Evolutionary conservation across 1,140 invertebrate species (phyloP), one percentile per base, ranked within the genome.

Genomic region (Ephestia elutella): DNA sequence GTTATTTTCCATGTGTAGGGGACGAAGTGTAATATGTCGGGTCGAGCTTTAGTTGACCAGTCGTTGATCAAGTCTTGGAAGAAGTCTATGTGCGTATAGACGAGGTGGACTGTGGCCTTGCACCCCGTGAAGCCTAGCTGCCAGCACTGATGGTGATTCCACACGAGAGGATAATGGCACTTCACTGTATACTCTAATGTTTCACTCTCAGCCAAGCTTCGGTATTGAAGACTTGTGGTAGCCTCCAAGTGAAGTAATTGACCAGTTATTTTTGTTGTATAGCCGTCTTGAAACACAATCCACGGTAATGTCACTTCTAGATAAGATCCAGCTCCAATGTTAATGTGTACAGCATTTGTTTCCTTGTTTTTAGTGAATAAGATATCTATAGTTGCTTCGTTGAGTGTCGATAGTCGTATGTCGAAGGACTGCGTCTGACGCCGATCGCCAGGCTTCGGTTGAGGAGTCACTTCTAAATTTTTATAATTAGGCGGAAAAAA

Each of bases 101-200:
- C 96, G 54, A 99, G 91, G 81, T 95, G 95, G 13, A 95, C 93
- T 0, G 96, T 96, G 0, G 97, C 96, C 90, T 99, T 99, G 78
- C 96, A 98, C 0, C 96, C 97, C 10, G 96, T 98, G 50, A 99
- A 90, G 70, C 94, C 94, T 32, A 97, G 89, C 35, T 92, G 92
- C 97, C 97, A 99, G 63, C 96, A 93, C 80, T 99, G 97, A 73
- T 97, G 95, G 71, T 96, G 95, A 83, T 99, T 99, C 97, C 97
- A 99, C 59, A 94, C 91, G 10, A 95, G 90, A 0, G 97, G 97
- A 90, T 98, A 99, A 71, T 95, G 93, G 68, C 94, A 95, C 70
- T 92, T 92, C 0, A 99, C 90, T 63, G 93, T 94, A 86, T 98
- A 98, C 89, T 99, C 96, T 51, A 99, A 89, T 0, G 97, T 98